Conservation (phyloP, 2,113 vertebrate species). For the Halcyon malimbica region DNA sequence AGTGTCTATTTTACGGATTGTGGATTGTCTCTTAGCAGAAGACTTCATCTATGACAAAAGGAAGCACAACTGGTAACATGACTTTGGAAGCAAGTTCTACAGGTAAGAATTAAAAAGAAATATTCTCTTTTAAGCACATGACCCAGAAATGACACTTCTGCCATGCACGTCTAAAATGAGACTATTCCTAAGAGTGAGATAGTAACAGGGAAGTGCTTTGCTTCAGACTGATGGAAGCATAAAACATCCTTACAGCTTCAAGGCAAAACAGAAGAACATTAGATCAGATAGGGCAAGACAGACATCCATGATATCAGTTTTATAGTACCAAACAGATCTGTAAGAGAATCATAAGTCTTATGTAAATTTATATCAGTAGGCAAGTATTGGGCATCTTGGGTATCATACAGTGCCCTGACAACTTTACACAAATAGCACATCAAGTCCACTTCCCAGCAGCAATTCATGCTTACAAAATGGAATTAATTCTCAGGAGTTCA, state of each 20-base stretch:
- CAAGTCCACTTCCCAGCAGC: not conserved
- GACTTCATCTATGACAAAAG: not conserved
- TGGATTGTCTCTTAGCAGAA: not conserved
- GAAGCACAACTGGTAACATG: not conserved
- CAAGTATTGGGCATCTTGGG: not conserved
- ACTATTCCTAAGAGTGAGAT: not conserved
- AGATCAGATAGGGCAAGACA: not conserved
- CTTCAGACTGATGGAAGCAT: not conserved
- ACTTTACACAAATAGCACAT: not conserved
- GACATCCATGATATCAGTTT: not conserved
- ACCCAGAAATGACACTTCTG: not conserved
- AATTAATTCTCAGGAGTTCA: not conserved
- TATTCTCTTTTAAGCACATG: not conserved
- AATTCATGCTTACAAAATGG: not conserved
- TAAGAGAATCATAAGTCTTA: not conserved
- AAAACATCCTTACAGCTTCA: not conserved
- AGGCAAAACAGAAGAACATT: not conserved
- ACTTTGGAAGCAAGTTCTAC: not conserved
- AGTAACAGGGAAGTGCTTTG: not conserved
- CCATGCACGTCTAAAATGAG: not conserved
- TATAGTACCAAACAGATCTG: not conserved
- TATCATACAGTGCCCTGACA: not conserved
- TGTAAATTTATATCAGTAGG: not conserved
- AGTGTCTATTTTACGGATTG: not conserved
- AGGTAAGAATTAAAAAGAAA: not conserved